phyloP scores from a whole-genome alignment of 2,797 vertebrate species.

The Acanthiza pusilla region DNA sequence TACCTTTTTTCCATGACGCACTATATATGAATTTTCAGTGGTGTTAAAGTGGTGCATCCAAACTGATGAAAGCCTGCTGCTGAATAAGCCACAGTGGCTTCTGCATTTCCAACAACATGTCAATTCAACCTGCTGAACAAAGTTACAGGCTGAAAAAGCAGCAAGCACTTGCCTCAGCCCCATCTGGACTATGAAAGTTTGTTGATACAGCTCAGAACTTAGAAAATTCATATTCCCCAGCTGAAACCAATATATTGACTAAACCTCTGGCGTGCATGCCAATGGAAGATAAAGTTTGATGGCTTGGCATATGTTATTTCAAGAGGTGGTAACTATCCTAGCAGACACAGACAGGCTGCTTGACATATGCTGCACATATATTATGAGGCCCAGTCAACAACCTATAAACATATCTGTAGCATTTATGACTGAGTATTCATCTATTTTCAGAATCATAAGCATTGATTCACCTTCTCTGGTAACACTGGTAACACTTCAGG shows the following conservation, averaged over 20 bases:
- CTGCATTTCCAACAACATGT: neutral
- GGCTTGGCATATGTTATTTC: conserved; percentile 5
- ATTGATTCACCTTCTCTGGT: neutral
- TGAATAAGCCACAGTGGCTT: neutral
- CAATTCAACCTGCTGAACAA: neutral
- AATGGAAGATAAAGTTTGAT: conserved; percentile 9
- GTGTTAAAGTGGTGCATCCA: neutral
- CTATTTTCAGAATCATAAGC: neutral
- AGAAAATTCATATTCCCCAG: neutral
- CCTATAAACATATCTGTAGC: neutral
- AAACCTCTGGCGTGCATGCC: neutral
- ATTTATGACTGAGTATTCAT: neutral
- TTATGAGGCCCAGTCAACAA: neutral
- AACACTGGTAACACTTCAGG: neutral
- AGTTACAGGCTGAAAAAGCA: neutral
- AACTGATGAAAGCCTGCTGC: neutral
- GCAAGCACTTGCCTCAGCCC: neutral
- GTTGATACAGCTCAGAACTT: neutral
- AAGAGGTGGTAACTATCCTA: neutral
- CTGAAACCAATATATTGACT: conserved; percentile 35
- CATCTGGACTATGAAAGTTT: neutral
- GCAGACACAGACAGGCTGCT: conserved; percentile 3
- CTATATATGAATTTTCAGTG: neutral
- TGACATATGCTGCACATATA: neutral
- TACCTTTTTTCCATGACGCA: neutral